phyloP scores from a whole-genome alignment of 2,113 vertebrate species.

The Sturnus vulgaris region DNA sequence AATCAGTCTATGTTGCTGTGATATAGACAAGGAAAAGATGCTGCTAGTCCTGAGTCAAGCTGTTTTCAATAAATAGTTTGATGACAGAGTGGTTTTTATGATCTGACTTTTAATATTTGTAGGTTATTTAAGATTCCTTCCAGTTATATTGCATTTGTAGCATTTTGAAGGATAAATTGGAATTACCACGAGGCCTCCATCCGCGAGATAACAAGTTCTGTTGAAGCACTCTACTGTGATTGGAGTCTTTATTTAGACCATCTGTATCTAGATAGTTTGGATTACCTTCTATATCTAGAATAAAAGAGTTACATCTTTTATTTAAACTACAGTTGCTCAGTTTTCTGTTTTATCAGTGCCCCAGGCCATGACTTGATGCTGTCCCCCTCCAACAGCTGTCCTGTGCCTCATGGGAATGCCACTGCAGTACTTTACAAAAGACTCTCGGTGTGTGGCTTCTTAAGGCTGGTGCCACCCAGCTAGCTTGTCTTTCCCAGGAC shows the following conservation, averaged over 20 bases:
- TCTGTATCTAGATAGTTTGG: neutral
- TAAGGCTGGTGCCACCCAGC: neutral
- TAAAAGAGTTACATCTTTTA: neutral
- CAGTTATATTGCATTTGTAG: neutral
- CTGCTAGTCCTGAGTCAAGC: neutral
- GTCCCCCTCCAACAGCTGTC: neutral
- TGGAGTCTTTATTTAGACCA: neutral
- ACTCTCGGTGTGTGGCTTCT: neutral
- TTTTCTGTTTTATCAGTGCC: neutral
- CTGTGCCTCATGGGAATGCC: neutral
- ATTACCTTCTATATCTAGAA: neutral
- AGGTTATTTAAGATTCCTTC: neutral
- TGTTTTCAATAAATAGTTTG: neutral
- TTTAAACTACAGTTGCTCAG: neutral
- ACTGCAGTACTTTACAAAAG: neutral
- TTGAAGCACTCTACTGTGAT: neutral
- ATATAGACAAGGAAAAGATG: neutral
- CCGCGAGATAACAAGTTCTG: neutral
- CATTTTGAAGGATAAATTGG: neutral
- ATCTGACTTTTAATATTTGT: neutral
- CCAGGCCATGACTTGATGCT: neutral
- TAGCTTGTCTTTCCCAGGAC: neutral
- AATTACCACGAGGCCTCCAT: neutral
- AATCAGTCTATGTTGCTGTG: neutral
- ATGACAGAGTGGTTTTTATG: neutral